Evolutionary conservation across 2,888 invertebrate genomes (phyloP), one percentile per base, ranked within the genome.

Genomic region (Stenolophus ochropezus): DNA sequence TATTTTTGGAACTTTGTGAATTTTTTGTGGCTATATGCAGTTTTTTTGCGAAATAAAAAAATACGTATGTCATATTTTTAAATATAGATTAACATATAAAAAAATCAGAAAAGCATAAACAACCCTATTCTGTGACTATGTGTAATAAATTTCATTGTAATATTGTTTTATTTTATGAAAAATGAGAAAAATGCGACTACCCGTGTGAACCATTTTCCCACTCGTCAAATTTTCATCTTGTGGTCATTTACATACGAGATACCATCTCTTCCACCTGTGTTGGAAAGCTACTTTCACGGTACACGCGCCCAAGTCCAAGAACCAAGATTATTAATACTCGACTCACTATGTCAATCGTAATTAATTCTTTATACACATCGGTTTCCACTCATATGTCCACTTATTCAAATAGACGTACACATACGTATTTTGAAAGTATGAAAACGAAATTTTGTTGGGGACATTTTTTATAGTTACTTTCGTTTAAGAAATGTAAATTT

Each of bases 251-350:
- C 65, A 33, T 69, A 33, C 27, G 33, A 16, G 33, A 69, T 69
- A 69, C 16, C 33, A 69, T 69, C 33, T 69, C 65, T 8, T 27
- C 27, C 65, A 69, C 65, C 27, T 69, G 65, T 27, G 8, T 33
- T 33, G 27, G 65, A 69, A 69, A 69, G 65, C 65, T 6, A 69
- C 65, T 69, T 69, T 69, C 65, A 33, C 65, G 33, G 27, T 18
- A 14, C 14, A 8, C 65, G 65, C 8, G 33, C 33, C 33, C 27
- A 69, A n/a, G 16, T 11, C 33, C 58, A 58, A 58, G 58, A 18
- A 53, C 8, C 16, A 14, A n/a, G 3, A 20, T 56, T 23, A 58
- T 33, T 69, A 18, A 69, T 27, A 69, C 33, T 33, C 27, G 14
- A 69, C 33, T 8, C 33, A 33, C 16, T 69, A 16, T 69, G 33